These are phyloP conservation scores for Xenentodon cancila DNA, from an alignment of 2,797 vertebrate genomes.

Conservation along the genomic window DNA sequence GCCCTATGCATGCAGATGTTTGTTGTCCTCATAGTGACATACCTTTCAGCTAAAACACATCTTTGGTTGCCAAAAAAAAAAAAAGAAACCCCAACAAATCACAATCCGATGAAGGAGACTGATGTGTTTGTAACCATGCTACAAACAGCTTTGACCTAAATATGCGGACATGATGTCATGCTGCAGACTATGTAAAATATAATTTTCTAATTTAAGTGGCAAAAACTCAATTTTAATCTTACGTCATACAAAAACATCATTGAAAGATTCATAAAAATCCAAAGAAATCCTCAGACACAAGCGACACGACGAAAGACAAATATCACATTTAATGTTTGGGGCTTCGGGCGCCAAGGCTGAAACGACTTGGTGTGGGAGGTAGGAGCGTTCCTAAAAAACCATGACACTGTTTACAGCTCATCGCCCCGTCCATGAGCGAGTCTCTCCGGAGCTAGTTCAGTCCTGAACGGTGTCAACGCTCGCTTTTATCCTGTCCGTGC, in stretches of 20 bases:
- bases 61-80: constrained; percentile 8
- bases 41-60: constrained; percentile 18
- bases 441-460: no score
- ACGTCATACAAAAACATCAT: background rate
- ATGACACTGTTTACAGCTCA: no score
- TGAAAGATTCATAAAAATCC: background rate
- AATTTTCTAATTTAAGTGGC: no score
- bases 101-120: constrained; percentile 8
- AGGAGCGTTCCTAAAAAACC: no score
- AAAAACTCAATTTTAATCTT: no score
- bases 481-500: no score
- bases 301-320: no score
- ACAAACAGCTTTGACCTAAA: background rate
- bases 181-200: background rate
- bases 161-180: background rate
- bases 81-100: background rate
- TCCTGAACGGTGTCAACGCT: no score
- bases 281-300: background rate
- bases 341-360: no score
- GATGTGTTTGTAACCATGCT: background rate
- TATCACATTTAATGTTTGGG: no score
- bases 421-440: no score
- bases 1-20: constrained; percentile 15
- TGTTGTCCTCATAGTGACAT: constrained; percentile 20
- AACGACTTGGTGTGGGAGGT: no score